Evolutionary conservation across 1,140 invertebrate species (phyloP), one percentile per base, ranked within the genome.

Genomic region (Limonius californicus): DNA sequence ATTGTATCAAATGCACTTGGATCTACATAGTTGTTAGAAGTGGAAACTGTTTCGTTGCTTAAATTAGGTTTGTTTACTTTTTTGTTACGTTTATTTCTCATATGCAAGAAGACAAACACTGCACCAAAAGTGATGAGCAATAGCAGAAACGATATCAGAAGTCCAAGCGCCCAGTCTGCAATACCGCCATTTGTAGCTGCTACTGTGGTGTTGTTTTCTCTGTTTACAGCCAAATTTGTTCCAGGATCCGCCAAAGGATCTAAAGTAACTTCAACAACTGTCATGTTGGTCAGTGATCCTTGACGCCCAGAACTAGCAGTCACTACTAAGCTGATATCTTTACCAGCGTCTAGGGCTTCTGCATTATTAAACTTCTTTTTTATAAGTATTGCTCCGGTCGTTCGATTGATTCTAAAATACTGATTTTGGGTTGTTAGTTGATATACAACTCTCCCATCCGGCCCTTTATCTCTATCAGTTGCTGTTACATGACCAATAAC

Each of bases 381-480:
- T 14, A 97, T 81, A 27, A 91, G 85, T 19, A 98, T 84, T 0
- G 89, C 87, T 1, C 96, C 95, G 2, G 89, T 94, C 0, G 92
- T 95, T 65, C 90, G 81, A 74, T 98, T 97, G 12, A 99, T 85
- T 78, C 91, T 90, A 74, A 98, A 96, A 72, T 93, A 91, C 0
- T 88, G 84, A 77, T 94, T 87, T 53, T 90, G 88, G 0, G 89
- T 89, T 8, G 87, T 88, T 11, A 97, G 71, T 66, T 93, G 88
- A 74, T 97, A 99, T 0, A 95, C 88, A 0, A 98, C 88, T 43
- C 90, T 82, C 1, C 95, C 95, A 76, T 98, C 95, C 0, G 89
- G 86, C 0, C 95, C 95, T 70, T 90, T 89, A 72, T 98, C 96
- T 68, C 87, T 79, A 76, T 98, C 96, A 0, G 87, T 91, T 2